These are phyloP conservation scores for Coelinius sp. DNA, from an alignment of 2,888 invertebrate genomes.

Conservation along the genomic window DNA sequence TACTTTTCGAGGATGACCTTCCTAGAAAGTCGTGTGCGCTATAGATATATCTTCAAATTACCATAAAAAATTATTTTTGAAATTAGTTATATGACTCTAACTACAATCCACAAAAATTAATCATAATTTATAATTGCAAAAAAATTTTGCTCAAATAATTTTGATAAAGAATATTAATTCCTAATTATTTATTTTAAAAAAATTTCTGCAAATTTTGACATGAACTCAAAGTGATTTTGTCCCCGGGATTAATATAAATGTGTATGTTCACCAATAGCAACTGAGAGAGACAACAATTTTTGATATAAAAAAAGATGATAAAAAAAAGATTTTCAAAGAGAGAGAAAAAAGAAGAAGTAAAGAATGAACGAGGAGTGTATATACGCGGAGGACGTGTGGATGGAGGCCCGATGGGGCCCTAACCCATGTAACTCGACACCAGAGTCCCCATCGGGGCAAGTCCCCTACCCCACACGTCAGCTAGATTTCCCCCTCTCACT, in stretches of 20 bases:
- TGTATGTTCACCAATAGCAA: neutral
- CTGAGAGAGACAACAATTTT: neutral
- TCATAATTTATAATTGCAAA: no score
- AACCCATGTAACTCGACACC: constrained; percentile 45
- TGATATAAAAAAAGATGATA: neutral
- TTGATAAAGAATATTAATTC: no score
- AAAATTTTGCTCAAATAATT: no score
- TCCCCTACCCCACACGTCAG: constrained; percentile 32
- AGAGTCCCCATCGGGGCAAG: constrained; percentile 40
- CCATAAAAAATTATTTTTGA: neutral
- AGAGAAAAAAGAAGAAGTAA: neutral
- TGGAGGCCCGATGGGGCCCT: constrained; percentile 49
- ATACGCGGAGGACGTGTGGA: constrained; percentile 50
- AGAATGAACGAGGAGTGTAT: constrained; percentile 42
- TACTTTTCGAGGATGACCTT: constrained; percentile 38
- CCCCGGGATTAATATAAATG: neutral
- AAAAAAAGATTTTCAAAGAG: neutral
- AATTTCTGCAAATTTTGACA: neutral
- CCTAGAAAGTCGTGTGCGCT: constrained; percentile 9
- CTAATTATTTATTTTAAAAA: no score
- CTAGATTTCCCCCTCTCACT: constrained; percentile 46
- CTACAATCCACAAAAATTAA: neutral
- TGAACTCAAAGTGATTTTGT: neutral
- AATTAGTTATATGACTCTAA: neutral
- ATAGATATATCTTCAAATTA: constrained; percentile 1